These are phyloP conservation scores for Polypedilum pembai DNA, from an alignment of 1,140 invertebrate species.

Conservation along the genomic window DNA sequence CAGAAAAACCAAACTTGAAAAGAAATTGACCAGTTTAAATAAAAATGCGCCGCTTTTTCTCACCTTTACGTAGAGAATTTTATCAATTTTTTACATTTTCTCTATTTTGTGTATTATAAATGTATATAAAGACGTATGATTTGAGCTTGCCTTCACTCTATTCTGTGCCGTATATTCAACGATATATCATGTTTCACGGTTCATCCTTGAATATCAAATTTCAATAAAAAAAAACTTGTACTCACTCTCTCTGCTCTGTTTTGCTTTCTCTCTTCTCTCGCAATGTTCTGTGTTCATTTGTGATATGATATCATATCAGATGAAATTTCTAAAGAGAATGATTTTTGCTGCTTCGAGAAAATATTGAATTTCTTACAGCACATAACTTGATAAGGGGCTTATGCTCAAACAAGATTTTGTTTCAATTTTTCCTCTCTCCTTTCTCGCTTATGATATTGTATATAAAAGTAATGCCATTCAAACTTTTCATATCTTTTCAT, in stretches of 20 bases:
- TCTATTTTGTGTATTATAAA: neutral
- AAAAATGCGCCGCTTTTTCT: no score
- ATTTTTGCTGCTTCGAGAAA: neutral
- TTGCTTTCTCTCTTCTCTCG: neutral
- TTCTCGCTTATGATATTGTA: no score
- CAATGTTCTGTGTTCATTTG: neutral
- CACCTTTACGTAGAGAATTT: no score
- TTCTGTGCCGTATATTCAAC: neutral
- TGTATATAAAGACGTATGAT: neutral
- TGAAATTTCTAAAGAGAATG: slow-evolving; percentile 9
- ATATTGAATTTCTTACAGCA: neutral
- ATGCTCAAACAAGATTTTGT: no score
- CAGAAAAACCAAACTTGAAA: no score
- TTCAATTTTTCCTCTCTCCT: no score
- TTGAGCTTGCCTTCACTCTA: neutral
- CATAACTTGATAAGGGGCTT: no score
- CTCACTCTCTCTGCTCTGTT: neutral
- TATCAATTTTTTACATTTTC: no score
- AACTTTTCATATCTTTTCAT: no score
- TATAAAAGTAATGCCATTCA: no score
- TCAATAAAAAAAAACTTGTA: slow-evolving; percentile 3
- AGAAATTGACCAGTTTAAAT: no score
- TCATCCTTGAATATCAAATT: slow-evolving; percentile 26
- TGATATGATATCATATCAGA: neutral
- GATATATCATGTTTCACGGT: slow-evolving; percentile 12